These are phyloP conservation scores for Esox masquinongy DNA, from an alignment of 2,797 vertebrate genomes.

Conservation along the genomic window DNA sequence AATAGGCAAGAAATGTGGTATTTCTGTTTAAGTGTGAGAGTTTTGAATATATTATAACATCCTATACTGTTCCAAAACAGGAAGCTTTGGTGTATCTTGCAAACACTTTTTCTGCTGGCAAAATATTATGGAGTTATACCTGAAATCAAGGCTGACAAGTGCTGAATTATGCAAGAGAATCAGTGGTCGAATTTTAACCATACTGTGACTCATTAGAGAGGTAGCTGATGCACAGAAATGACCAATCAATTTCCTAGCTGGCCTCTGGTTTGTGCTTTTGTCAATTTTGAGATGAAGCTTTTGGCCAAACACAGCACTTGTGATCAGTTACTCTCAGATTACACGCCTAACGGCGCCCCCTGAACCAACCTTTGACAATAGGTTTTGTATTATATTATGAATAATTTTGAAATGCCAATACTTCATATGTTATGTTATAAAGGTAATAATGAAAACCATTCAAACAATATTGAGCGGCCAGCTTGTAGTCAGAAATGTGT, in stretches of 20 bases:
- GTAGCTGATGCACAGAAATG: neutral
- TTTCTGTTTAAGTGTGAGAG: neutral
- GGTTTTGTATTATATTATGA: too few species aligned
- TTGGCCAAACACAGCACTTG: neutral
- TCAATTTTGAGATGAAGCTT: neutral
- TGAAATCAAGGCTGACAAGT: slow-evolving; percentile 1
- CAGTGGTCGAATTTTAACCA: neutral
- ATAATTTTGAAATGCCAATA: too few species aligned
- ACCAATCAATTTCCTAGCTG: neutral
- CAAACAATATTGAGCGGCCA: too few species aligned
- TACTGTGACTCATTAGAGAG: neutral
- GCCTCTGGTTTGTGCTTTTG: neutral
- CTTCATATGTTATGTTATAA: too few species aligned
- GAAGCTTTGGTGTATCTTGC: neutral
- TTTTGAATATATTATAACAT: neutral
- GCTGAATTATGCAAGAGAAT: neutral
- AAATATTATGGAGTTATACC: neutral
- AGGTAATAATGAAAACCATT: too few species aligned
- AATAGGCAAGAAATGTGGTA: slow-evolving; percentile 1
- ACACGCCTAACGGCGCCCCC: too few species aligned
- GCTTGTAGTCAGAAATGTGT: too few species aligned
- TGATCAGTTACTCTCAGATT: neutral
- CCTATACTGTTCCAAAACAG: neutral
- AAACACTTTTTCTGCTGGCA: neutral
- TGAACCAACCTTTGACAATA: too few species aligned